A percentile compares a stretch with the other conserved stretches of the same genome.
Evolutionary conservation across 1,140 invertebrate genomes (phyloP).

Genomic region (Bombus balteatus): DNA sequence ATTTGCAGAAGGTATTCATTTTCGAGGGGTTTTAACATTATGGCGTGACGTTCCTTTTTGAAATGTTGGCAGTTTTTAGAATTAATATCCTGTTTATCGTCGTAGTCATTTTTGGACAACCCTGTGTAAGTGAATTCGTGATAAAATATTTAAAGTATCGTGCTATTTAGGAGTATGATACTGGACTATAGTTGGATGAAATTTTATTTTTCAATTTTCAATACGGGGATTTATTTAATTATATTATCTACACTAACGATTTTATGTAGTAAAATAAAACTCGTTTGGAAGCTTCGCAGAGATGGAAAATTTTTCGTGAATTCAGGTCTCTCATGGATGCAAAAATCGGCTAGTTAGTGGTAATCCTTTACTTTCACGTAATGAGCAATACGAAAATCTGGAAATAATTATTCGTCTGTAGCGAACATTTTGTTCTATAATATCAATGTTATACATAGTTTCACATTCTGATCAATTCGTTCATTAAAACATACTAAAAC

Average conservation of each 20-base stretch:
- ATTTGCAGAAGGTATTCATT: background rate
- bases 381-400: background rate
- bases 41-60: background rate
- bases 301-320: background rate
- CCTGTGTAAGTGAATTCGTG: background rate
- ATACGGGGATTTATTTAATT: background rate
- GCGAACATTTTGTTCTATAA: background rate
- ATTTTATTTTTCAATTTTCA: background rate
- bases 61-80: background rate
- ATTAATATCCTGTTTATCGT: background rate
- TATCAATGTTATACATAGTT: background rate
- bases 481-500: slow-evolving; percentile 10
- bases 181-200: background rate
- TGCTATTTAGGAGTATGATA: background rate
- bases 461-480: background rate
- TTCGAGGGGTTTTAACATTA: no score
- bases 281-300: background rate
- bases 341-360: background rate
- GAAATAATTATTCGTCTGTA: background rate
- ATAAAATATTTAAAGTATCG: background rate
- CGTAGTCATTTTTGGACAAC: no score
- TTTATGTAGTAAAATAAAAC: background rate
- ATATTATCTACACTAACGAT: background rate
- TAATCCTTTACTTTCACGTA: background rate
- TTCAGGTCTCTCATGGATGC: background rate